These are phyloP conservation scores for Gila robusta DNA, from an alignment of 2,797 vertebrate species.

Conservation along the genomic window DNA sequence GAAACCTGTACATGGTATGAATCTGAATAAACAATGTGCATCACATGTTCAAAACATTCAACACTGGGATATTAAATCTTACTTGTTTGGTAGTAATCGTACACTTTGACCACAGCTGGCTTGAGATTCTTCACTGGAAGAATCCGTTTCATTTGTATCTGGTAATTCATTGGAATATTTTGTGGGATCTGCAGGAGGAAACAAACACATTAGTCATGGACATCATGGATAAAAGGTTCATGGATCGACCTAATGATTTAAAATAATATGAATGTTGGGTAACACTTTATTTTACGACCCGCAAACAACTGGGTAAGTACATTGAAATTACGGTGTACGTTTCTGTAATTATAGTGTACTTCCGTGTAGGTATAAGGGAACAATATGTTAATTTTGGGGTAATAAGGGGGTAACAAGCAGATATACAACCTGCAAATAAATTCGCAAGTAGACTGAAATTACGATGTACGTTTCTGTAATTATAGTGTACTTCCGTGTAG, in stretches of 20 bases:
- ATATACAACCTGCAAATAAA: too few relatives aligned
- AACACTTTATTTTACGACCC: too few relatives aligned
- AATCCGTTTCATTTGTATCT: background rate
- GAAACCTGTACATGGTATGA: background rate
- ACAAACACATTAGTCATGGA: background rate
- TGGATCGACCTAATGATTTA: background rate
- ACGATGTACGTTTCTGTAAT: too few relatives aligned
- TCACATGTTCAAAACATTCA: background rate
- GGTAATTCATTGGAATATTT: background rate
- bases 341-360: too few relatives aligned
- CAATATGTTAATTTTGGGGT: too few relatives aligned
- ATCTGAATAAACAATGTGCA: background rate
- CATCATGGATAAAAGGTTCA: background rate
- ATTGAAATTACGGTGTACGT: too few relatives aligned
- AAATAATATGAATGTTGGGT: background rate
- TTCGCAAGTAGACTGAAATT: too few relatives aligned
- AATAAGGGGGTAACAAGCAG: too few relatives aligned
- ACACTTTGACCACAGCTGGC: conserved; percentile 29
- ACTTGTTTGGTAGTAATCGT: conserved; percentile 34
- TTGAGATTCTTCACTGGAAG: conserved; percentile 16
- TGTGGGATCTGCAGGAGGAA: background rate
- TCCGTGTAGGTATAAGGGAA: too few relatives aligned
- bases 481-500: too few relatives aligned
- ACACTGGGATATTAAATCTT: background rate
- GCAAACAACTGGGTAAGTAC: too few relatives aligned